These are phyloP conservation scores for Dorcus hopei DNA, from an alignment of 2,888 invertebrate species.

Conservation along the genomic window DNA sequence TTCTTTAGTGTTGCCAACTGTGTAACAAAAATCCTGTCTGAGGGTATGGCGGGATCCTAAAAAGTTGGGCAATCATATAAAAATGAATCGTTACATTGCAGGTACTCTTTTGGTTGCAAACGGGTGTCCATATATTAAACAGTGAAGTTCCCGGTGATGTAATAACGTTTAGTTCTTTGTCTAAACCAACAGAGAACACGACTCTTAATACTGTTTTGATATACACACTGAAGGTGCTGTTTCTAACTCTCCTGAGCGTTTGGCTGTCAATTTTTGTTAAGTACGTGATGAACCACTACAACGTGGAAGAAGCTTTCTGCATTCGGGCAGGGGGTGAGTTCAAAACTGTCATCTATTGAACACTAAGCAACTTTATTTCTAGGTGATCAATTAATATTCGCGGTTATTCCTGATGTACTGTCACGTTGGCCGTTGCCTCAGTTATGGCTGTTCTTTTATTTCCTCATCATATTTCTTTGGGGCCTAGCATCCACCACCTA, in stretches of 20 bases:
- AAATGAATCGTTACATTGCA: background rate
- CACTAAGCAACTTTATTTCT: background rate
- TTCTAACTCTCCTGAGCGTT: conserved; percentile 6
- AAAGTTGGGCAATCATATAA: background rate
- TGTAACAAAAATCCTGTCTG: too few species aligned
- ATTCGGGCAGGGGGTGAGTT: background rate
- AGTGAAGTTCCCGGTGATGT: conserved; percentile 15
- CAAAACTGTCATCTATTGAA: too few species aligned
- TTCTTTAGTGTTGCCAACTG: too few species aligned
- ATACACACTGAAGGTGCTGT: conserved; percentile 10
- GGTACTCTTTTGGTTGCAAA: conserved; percentile 13
- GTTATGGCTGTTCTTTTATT: conserved; percentile 14
- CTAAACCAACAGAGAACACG: conserved; percentile 8
- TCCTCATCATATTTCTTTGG: conserved; percentile 13
- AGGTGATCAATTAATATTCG: conserved; percentile 10
- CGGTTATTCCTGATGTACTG: conserved; percentile 13
- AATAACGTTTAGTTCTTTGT: conserved; percentile 12
- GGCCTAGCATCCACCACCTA: conserved; percentile 5
- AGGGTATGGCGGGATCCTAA: background rate
- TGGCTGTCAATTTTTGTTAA: conserved; percentile 9
- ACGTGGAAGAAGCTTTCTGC: conserved; percentile 1
- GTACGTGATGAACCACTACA: conserved; percentile 1
- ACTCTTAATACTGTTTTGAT: conserved; percentile 10
- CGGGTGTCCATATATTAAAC: conserved; percentile 8
- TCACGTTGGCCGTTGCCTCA: conserved; percentile 5